Percentiles rank a stretch among this genome's conserved stretches.
These are phyloP conservation scores for Notospermus geniculatus DNA, from an alignment of 1,140 invertebrate genomes.

Conservation along the genomic window DNA sequence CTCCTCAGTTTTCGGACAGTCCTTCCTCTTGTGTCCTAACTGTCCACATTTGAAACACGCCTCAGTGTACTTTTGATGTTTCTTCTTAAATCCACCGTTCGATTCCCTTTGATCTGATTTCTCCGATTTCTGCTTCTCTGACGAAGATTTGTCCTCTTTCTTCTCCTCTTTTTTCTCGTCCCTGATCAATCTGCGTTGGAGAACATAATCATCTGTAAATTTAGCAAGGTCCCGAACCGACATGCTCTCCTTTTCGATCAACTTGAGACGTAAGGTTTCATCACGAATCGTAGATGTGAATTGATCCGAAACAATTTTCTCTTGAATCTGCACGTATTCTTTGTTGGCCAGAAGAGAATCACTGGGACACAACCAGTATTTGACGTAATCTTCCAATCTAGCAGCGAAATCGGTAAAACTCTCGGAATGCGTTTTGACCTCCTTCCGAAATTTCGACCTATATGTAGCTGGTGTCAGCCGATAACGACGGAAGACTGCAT, in stretches of 20 bases:
- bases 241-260: background rate
- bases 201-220: conserved; percentile 9
- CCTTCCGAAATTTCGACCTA: conserved; percentile 4
- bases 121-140: too few relatives aligned
- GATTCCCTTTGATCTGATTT: too few relatives aligned
- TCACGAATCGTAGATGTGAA: background rate
- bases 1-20: background rate
- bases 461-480: conserved; percentile 2
- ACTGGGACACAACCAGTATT: background rate
- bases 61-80: background rate
- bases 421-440: background rate
- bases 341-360: background rate
- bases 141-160: too few relatives aligned
- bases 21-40: background rate
- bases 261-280: background rate
- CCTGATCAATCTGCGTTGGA: too few relatives aligned
- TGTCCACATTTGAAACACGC: background rate
- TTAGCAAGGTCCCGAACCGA: background rate
- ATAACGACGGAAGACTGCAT: background rate
- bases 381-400: background rate
- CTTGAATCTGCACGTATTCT: background rate
- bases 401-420: background rate
- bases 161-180: too few relatives aligned
- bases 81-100: too few relatives aligned
- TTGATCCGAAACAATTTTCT: background rate